Conservation (phyloP, 2,797 vertebrate genomes). For the Sarcophilus harrisii region DNA sequence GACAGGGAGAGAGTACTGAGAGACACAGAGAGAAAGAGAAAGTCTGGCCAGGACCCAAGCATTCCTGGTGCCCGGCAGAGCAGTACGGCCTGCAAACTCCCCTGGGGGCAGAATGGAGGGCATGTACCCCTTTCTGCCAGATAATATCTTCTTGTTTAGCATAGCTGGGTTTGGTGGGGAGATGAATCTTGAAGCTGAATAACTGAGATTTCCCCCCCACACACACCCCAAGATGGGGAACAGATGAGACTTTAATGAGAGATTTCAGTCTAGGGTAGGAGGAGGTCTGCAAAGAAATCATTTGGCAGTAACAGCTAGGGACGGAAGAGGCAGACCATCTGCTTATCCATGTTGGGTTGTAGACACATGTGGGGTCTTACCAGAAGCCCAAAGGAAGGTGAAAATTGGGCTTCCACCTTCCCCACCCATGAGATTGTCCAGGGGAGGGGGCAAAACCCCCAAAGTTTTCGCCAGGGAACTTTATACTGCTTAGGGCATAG, state of each 20-base stretch:
- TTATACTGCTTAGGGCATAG: not conserved
- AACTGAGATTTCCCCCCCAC: not conserved
- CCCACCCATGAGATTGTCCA: not conserved
- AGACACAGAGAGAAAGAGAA: constrained; percentile 18
- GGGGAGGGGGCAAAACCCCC: not conserved
- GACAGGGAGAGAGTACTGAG: not conserved
- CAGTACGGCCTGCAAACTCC: constrained; percentile 57
- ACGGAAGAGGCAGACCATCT: not conserved
- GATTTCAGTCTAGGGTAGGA: not conserved
- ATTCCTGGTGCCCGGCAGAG: constrained; percentile 76
- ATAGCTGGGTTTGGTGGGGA: not conserved
- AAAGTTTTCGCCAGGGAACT: not conserved
- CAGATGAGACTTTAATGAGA: not conserved
- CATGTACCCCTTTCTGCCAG: constrained; percentile 6
- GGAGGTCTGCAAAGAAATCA: not conserved
- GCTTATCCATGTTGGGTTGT: not conserved
- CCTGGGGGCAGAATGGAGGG: constrained; percentile 16
- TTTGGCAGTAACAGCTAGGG: not conserved
- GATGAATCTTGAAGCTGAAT: not conserved
- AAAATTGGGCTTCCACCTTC: not conserved
- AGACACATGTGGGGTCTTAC: not conserved
- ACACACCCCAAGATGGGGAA: not conserved
- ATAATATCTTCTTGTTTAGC: not conserved
- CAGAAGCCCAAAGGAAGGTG: not conserved
- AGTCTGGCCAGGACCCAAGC: constrained; percentile 67